Conservation (phyloP, 2,888 invertebrate genomes). For the Mongoloraphidia duomilia region DNA sequence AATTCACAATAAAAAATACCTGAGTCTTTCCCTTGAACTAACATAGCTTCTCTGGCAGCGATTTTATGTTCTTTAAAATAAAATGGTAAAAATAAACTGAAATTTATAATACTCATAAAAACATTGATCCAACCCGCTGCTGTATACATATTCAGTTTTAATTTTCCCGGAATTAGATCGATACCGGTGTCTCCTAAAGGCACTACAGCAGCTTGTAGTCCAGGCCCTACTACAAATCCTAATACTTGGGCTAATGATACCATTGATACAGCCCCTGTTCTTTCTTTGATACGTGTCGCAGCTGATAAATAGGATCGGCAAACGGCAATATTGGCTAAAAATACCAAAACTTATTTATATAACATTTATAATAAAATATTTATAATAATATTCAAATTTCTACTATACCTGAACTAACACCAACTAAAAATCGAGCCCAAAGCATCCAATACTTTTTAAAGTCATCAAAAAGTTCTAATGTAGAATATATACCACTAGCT, state of each 20-base stretch:
- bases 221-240: slow-evolving; percentile 77
- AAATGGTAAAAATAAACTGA: slow-evolving; percentile 57
- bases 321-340: slow-evolving; percentile 65
- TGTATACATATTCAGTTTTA: slow-evolving; percentile 75
- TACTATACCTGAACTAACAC: slow-evolving; percentile 60
- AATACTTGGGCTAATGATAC: slow-evolving; percentile 74
- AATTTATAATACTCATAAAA: slow-evolving; percentile 53
- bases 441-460: slow-evolving; percentile 60
- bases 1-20: slow-evolving; percentile 26
- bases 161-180: slow-evolving; percentile 31
- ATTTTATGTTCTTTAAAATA: slow-evolving; percentile 63
- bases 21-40: slow-evolving; percentile 49
- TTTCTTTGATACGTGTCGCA: slow-evolving; percentile 64
- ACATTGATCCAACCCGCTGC: slow-evolving; percentile 78
- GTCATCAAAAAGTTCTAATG: slow-evolving; percentile 51
- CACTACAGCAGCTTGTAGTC: slow-evolving; percentile 65
- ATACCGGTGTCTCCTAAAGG: slow-evolving; percentile 57
- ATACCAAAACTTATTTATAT: neutral
- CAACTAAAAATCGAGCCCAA: slow-evolving; percentile 61
- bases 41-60: slow-evolving; percentile 66
- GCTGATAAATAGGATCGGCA: slow-evolving; percentile 74
- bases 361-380: neutral
- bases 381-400: slow-evolving; percentile 3
- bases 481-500: slow-evolving; percentile 60
- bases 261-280: slow-evolving; percentile 71